A percentile compares a stretch with the other conserved stretches of the same genome.
These are phyloP conservation scores for Meiosimyza decipiens DNA, from an alignment of 2,888 invertebrate species.

Conservation along the genomic window DNA sequence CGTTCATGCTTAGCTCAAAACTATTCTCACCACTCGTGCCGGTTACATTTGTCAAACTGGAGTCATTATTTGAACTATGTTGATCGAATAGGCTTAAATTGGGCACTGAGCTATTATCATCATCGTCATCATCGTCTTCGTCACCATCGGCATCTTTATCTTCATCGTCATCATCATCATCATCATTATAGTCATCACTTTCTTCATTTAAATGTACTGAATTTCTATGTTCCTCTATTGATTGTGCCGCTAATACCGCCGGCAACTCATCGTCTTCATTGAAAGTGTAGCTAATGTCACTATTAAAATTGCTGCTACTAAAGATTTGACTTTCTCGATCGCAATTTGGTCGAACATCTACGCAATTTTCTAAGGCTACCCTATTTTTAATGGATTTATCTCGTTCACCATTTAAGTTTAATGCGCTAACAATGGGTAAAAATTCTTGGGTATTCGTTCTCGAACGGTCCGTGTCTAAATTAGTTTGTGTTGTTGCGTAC, in stretches of 20 bases:
- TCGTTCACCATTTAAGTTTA: slow-evolving; percentile 52
- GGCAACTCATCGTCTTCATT: neutral
- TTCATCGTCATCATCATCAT: slow-evolving; percentile 11
- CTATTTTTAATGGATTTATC: neutral
- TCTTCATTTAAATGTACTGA: slow-evolving; percentile 31
- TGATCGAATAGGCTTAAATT: slow-evolving; percentile 62
- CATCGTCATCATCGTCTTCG: slow-evolving; percentile 46
- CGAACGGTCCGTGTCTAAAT: neutral
- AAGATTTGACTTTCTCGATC: no score
- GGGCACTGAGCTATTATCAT: slow-evolving; percentile 50
- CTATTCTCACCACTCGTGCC: slow-evolving; percentile 65
- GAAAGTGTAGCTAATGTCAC: slow-evolving; percentile 31
- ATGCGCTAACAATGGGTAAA: slow-evolving; percentile 58
- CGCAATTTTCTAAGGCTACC: neutral
- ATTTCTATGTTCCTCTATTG: slow-evolving; percentile 37
- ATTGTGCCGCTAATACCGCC: slow-evolving; percentile 49
- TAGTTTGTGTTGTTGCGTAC: slow-evolving; percentile 6
- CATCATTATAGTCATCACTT: slow-evolving; percentile 35
- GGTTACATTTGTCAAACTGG: slow-evolving; percentile 64
- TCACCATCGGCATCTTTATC: slow-evolving; percentile 45
- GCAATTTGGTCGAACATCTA: no score
- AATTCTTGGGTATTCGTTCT: slow-evolving; percentile 36
- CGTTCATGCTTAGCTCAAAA: slow-evolving; percentile 60
- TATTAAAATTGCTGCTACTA: slow-evolving; percentile 26
- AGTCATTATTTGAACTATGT: slow-evolving; percentile 62